Percentiles rank a stretch among this genome's conserved stretches.
Conservation (phyloP, 2,113 vertebrate species). For the Tachuris rubrigastra region DNA sequence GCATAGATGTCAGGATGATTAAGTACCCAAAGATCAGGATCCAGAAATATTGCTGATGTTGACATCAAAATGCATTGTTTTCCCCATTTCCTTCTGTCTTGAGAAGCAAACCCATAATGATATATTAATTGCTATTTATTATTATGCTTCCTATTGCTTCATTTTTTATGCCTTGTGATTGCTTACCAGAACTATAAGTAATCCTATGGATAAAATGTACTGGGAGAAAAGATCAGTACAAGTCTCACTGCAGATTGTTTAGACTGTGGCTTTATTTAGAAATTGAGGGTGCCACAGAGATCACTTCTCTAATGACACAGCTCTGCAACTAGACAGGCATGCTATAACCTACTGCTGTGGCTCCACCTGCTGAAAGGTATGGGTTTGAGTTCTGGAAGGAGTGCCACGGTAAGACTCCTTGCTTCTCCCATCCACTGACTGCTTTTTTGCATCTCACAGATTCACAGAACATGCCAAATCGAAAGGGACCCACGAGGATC, state of each 20-base stretch:
- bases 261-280: background rate
- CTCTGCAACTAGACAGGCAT: background rate
- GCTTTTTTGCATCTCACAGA: background rate
- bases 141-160: conserved; percentile 3
- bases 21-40: conserved; percentile 12
- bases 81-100: conserved; percentile 16
- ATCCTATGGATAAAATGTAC: background rate
- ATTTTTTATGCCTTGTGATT: background rate
- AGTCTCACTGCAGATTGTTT: background rate
- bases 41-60: conserved; percentile 56
- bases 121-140: conserved; percentile 64
- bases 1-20: conserved; percentile 31
- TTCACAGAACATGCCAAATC: background rate
- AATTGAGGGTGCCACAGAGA: background rate
- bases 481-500: background rate
- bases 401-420: background rate
- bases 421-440: background rate
- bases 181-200: background rate
- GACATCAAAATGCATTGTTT: conserved; percentile 56
- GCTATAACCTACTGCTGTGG: conserved; percentile 58
- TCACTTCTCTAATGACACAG: background rate
- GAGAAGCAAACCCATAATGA: conserved; percentile 29
- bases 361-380: conserved; percentile 61
- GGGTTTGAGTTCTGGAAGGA: background rate
- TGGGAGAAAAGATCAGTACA: background rate